Conservation (phyloP, 2,113 vertebrate species). For the Dromiciops gliroides region DNA sequence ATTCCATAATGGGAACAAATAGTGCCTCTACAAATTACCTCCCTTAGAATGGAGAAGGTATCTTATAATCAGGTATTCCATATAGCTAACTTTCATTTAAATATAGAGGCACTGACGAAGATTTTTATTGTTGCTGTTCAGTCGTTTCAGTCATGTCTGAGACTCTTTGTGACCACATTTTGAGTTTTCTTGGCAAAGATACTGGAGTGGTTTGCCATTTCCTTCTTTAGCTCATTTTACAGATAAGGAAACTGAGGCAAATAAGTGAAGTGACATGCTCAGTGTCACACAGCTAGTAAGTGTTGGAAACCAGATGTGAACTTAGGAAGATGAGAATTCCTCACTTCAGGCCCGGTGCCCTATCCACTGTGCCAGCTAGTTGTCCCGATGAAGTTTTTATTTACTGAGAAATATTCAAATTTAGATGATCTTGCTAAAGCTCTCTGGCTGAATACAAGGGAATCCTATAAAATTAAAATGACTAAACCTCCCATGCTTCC, state of each 20-base stretch:
- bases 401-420: background rate
- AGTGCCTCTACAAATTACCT: background rate
- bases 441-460: background rate
- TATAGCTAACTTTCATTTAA: background rate
- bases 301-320: background rate
- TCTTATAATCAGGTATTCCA: background rate
- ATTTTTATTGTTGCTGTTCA: background rate
- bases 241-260: background rate
- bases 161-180: background rate
- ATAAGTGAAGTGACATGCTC: background rate
- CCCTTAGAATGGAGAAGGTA: background rate
- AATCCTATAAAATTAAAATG: background rate
- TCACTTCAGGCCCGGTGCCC: background rate
- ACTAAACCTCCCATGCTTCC: background rate
- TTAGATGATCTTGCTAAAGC: background rate
- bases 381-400: background rate
- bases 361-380: too few species aligned
- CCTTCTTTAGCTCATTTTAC: background rate
- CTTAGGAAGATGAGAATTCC: background rate
- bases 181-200: background rate
- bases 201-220: background rate
- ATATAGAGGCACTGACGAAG: background rate
- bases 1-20: background rate
- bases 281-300: background rate
- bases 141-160: background rate